phyloP scores from a whole-genome alignment of 1,140 invertebrate species.

The Venturia canescens region DNA sequence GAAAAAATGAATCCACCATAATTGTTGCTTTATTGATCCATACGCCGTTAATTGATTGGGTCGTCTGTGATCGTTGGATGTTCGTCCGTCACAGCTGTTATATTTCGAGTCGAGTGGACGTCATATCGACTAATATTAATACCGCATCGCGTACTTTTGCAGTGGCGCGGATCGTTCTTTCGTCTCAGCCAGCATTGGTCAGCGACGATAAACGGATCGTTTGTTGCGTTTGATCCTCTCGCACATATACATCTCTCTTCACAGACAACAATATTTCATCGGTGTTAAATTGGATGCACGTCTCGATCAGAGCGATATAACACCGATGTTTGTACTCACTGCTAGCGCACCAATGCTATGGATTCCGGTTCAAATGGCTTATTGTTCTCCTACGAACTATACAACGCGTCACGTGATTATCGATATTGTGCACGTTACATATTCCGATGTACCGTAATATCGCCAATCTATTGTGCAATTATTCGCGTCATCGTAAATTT shows the following conservation, averaged over 20 bases:
- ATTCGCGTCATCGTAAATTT: not conserved
- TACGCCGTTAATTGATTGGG: not conserved
- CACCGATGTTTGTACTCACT: not conserved
- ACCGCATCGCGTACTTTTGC: not conserved
- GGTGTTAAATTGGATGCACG: not conserved
- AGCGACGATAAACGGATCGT: slow-evolving; percentile 3
- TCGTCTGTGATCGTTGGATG: not conserved
- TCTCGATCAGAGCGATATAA: not conserved
- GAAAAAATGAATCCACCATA: not conserved
- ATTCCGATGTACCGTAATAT: no score
- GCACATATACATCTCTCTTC: not conserved
- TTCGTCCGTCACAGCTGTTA: not conserved
- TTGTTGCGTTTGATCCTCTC: not conserved
- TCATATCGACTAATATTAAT: not conserved
- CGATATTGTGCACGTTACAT: not conserved
- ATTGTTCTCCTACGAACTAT: not conserved
- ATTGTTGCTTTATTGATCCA: not conserved
- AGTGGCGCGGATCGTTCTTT: not conserved
- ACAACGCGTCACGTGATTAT: not conserved
- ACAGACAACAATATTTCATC: slow-evolving; percentile 1
- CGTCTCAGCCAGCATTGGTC: not conserved
- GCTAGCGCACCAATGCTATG: not conserved
- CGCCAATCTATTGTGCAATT: not conserved
- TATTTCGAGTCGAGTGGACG: not conserved
- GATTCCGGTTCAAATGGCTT: not conserved